Conservation (phyloP, 2,888 invertebrate species). For the Phyto melanocephala region DNA sequence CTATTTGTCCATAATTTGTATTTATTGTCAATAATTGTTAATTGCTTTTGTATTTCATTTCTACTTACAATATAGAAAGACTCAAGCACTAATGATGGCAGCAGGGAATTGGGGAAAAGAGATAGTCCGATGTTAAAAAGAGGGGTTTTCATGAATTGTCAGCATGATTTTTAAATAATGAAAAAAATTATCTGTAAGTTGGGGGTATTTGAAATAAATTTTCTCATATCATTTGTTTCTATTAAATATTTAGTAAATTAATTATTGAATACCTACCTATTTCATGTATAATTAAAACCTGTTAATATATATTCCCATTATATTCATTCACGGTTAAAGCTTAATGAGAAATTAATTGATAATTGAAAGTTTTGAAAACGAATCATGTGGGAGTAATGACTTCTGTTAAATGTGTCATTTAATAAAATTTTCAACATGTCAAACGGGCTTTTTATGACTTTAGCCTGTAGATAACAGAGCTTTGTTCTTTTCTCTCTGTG, state of each 20-base stretch:
- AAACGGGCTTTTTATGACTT: no score
- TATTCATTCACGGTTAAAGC: no score
- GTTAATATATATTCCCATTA: no score
- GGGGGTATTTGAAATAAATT: background rate
- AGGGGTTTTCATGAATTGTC: constrained; percentile 10
- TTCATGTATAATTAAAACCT: background rate
- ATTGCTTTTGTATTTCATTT: constrained; percentile 42
- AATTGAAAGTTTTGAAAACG: background rate
- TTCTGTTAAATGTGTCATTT: no score
- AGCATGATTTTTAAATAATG: constrained; percentile 29
- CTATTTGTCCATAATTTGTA: constrained; percentile 58
- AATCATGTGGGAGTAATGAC: background rate
- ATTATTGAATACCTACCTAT: background rate
- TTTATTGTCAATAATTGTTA: constrained; percentile 61
- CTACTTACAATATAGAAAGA: background rate
- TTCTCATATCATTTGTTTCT: background rate
- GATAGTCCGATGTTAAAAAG: background rate
- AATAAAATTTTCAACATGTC: no score
- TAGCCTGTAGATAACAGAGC: no score
- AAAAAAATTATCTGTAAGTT: background rate
- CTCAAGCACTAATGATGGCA: constrained; percentile 5
- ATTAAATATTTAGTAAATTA: background rate
- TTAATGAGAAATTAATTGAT: background rate
- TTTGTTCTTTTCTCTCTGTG: background rate
- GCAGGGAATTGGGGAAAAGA: background rate